Percentiles rank a stretch among this genome's conserved stretches.
Conservation (phyloP, 2,888 invertebrate genomes). For the Paralinhomoeus sp. region DNA sequence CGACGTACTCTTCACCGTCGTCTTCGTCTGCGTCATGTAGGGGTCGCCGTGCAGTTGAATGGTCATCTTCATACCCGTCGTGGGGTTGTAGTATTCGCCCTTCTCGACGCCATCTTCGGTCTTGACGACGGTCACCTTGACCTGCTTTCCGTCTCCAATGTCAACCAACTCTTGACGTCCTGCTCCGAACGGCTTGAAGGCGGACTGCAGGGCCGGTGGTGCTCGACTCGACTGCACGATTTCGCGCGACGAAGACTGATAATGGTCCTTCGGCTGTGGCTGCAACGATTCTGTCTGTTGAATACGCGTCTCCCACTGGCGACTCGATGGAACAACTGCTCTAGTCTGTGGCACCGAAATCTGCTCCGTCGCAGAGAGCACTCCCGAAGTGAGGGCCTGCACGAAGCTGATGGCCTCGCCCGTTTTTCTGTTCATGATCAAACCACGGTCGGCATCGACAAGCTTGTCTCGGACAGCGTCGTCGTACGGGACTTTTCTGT, state of each 20-base stretch:
- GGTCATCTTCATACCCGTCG: constrained; percentile 25
- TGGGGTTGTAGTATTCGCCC: constrained; percentile 23
- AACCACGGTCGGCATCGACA: constrained; percentile 18
- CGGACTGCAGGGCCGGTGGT: not conserved
- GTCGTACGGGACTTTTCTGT: constrained; percentile 14
- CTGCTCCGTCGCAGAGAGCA: constrained; percentile 2
- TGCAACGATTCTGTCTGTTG: too few species aligned
- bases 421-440: constrained; percentile 26
- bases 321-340: too few species aligned
- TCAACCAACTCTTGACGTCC: constrained; percentile 19
- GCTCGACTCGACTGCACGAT: not conserved
- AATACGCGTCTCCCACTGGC: too few species aligned
- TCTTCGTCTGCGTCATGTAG: constrained; percentile 24
- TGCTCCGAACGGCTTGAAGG: constrained; percentile 4
- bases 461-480: constrained; percentile 20
- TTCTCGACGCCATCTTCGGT: constrained; percentile 20
- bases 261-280: too few species aligned
- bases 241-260: not conserved
- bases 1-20: constrained; percentile 23
- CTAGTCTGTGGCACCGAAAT: too few species aligned
- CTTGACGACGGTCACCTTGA: constrained; percentile 22
- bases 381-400: constrained; percentile 13
- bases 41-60: constrained; percentile 25
- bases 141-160: constrained; percentile 23
- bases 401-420: constrained; percentile 18